A percentile compares a stretch with the other conserved stretches of the same genome.
phyloP scores from a whole-genome alignment of 2,797 vertebrate genomes.

The Mormyrops attenuatus region DNA sequence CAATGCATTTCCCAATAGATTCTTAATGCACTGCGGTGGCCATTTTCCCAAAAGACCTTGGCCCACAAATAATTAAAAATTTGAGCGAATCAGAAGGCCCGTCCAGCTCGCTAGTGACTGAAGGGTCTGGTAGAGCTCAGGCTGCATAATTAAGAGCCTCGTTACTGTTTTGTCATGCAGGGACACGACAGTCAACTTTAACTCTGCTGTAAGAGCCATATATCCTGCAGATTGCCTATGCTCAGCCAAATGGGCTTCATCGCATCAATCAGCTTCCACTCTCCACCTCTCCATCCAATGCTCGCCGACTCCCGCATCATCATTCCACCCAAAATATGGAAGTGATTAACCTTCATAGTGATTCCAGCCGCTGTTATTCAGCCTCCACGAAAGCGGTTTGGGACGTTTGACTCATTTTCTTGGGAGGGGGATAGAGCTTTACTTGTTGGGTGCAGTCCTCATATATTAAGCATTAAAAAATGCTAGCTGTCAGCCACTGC shows the following conservation, averaged over 20 bases:
- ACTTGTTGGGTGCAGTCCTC: not conserved
- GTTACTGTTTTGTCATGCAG: not conserved
- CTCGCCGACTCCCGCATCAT: not conserved
- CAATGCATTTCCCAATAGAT: not conserved
- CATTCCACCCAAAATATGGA: not conserved
- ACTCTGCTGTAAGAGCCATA: not conserved
- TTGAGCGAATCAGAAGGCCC: not conserved
- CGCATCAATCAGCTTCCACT: not conserved
- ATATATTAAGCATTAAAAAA: not conserved
- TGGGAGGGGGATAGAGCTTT: not conserved
- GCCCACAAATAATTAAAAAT: not conserved
- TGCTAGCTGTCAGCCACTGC: not conserved
- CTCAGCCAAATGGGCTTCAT: not conserved
- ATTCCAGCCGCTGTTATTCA: not conserved
- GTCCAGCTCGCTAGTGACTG: not conserved
- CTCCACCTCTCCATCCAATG: not conserved
- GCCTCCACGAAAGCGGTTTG: not conserved
- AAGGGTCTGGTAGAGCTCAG: not conserved
- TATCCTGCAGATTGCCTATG: not conserved
- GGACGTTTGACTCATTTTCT: not conserved
- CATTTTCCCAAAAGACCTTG: not conserved
- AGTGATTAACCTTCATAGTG: not conserved
- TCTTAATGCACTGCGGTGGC: not conserved
- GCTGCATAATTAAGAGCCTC: not conserved
- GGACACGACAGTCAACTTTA: not conserved